These are phyloP conservation scores for Ochropleura leucogaster DNA, from an alignment of 2,888 invertebrate genomes.

Conservation along the genomic window DNA sequence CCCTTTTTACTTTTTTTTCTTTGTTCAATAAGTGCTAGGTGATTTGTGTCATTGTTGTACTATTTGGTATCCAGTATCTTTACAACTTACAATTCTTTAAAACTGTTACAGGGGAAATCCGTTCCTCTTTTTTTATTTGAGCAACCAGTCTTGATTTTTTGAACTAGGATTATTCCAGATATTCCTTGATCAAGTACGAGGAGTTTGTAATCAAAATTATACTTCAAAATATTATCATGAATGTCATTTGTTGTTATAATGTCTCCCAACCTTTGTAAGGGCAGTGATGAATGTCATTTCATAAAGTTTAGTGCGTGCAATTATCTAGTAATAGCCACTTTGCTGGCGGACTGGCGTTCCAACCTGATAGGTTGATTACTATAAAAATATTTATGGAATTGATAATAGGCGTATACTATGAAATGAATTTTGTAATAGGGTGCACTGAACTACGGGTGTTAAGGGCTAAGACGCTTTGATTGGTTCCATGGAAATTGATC, in stretches of 20 bases:
- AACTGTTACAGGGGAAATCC: conserved; percentile 40
- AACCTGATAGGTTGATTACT: conserved; percentile 85
- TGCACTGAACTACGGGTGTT: conserved; percentile 57
- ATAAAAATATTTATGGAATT: conserved; percentile 85
- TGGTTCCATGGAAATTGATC: conserved; percentile 22
- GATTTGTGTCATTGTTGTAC: conserved; percentile 30
- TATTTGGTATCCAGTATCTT: conserved; percentile 5
- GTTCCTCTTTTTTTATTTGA: conserved; percentile 6
- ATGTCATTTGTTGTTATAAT: conserved; percentile 47
- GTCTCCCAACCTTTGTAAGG: conserved; percentile 60
- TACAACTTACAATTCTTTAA: conserved; percentile 16
- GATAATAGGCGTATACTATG: conserved; percentile 70
- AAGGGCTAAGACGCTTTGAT: conserved; percentile 35
- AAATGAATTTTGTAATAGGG: conserved; percentile 72
- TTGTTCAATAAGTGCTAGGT: conserved; percentile 42
- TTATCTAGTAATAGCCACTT: conserved; percentile 79
- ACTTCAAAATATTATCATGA: conserved; percentile 18
- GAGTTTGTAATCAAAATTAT: conserved; percentile 11
- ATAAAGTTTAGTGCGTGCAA: conserved; percentile 79
- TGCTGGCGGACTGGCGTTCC: conserved; percentile 78
- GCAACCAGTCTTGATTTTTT: conserved; percentile 8
- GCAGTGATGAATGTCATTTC: conserved; percentile 80
- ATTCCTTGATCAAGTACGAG: background rate
- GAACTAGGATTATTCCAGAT: background rate
- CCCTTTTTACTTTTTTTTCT: conserved; percentile 26